Evolutionary conservation across 2,113 vertebrate species (phyloP).

Genomic region (Mormoops blainvillei): DNA sequence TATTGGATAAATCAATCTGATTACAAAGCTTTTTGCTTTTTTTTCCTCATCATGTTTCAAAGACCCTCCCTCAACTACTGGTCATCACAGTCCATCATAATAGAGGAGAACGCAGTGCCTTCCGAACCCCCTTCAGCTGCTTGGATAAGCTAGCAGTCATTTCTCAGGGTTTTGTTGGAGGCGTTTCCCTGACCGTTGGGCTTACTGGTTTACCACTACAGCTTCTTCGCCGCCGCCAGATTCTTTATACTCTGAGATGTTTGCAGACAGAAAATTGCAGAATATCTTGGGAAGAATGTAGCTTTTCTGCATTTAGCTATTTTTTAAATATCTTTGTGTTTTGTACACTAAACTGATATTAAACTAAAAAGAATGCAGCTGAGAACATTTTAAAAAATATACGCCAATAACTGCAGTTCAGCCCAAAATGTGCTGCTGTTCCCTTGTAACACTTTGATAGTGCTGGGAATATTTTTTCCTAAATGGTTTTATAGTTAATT

Average conservation of each 20-base stretch:
- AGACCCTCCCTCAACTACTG: not conserved
- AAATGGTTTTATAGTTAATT: slow-evolving; percentile 60
- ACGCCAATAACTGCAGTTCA: slow-evolving; percentile 45
- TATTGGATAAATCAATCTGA: not conserved
- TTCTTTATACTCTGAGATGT: not conserved
- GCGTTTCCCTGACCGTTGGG: not conserved
- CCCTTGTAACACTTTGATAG: slow-evolving; percentile 19
- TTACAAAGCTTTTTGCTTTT: not conserved
- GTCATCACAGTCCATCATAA: not conserved
- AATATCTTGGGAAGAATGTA: not conserved
- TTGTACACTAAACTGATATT: not conserved
- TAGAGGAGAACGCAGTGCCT: accelerated
- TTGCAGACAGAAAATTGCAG: not conserved
- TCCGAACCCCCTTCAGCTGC: not conserved
- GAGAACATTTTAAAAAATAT: slow-evolving; percentile 19
- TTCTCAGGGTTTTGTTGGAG: not conserved
- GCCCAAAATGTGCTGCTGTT: not conserved
- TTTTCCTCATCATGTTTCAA: not conserved
- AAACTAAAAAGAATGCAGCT: not conserved
- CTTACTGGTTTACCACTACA: not conserved
- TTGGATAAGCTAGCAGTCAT: not conserved
- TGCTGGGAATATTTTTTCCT: slow-evolving; percentile 47
- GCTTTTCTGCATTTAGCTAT: not conserved
- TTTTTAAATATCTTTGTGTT: not conserved
- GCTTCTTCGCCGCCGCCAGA: not conserved